These are phyloP conservation scores for Zosterops lateralis DNA, from an alignment of 2,113 vertebrate genomes.

Conservation along the genomic window DNA sequence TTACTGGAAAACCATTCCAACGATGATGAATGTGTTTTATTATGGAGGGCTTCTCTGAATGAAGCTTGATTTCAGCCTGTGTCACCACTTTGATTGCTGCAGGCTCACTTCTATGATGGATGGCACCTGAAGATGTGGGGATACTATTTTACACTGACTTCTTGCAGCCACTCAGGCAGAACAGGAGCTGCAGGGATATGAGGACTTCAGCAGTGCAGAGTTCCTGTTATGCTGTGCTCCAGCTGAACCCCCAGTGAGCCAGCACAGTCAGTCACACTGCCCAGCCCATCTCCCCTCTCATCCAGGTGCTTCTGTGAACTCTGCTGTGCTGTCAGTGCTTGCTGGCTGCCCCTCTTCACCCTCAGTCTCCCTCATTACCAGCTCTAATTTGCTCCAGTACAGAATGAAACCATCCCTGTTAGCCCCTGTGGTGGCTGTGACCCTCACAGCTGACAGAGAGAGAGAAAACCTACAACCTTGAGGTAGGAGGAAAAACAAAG, in stretches of 20 bases:
- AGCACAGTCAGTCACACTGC: neutral
- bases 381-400: neutral
- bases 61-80: neutral
- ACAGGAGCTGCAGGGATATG: neutral
- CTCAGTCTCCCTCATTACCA: neutral
- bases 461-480: neutral
- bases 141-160: neutral
- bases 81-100: neutral
- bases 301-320: neutral
- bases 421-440: fast-evolving
- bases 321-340: fast-evolving
- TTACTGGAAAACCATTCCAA: neutral
- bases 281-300: neutral
- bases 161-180: neutral
- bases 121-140: neutral
- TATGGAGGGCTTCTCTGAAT: neutral
- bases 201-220: neutral
- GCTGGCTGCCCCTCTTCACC: neutral
- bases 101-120: neutral
- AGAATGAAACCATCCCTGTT: neutral
- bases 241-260: neutral
- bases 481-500: no score
- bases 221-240: fast-evolving
- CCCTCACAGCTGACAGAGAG: neutral
- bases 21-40: neutral